Evolutionary conservation across 2,888 invertebrate species (phyloP).

Genomic region (Macrosiphum euphorbiae): DNA sequence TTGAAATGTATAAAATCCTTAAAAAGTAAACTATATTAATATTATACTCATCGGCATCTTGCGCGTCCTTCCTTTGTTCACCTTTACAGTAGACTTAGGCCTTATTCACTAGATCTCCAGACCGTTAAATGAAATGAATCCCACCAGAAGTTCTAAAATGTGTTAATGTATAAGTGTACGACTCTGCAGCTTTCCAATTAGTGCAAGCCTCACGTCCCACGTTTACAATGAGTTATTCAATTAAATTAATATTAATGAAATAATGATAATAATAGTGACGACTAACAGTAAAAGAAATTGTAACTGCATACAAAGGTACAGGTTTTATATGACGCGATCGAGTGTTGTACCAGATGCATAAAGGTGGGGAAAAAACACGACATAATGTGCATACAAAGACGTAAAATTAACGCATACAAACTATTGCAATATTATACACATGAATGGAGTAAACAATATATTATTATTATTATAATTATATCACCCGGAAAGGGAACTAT

Average conservation of each 20-base stretch:
- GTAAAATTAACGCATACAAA: not conserved
- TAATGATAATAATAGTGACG: not conserved
- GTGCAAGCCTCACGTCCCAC: not conserved
- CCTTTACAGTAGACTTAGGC: not conserved
- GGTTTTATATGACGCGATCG: not conserved
- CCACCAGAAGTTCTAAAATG: too few relatives aligned
- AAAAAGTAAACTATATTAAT: not conserved
- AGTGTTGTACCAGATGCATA: not conserved
- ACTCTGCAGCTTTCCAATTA: not conserved
- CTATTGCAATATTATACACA: not conserved
- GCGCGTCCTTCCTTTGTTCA: not conserved
- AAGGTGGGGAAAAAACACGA: not conserved
- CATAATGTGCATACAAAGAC: not conserved
- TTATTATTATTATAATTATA: not conserved
- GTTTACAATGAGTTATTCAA: not conserved
- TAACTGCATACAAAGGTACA: not conserved
- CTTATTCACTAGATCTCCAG: not conserved
- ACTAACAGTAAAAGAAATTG: not conserved
- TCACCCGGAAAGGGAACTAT: not conserved
- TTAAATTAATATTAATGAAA: not conserved
- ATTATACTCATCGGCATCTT: too few relatives aligned
- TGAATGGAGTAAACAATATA: not conserved
- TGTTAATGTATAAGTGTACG: too few relatives aligned
- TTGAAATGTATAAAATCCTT: not conserved
- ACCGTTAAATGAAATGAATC: not conserved